Evolutionary conservation across 2,797 vertebrate genomes (phyloP).

Genomic region (Scarus forsteni): DNA sequence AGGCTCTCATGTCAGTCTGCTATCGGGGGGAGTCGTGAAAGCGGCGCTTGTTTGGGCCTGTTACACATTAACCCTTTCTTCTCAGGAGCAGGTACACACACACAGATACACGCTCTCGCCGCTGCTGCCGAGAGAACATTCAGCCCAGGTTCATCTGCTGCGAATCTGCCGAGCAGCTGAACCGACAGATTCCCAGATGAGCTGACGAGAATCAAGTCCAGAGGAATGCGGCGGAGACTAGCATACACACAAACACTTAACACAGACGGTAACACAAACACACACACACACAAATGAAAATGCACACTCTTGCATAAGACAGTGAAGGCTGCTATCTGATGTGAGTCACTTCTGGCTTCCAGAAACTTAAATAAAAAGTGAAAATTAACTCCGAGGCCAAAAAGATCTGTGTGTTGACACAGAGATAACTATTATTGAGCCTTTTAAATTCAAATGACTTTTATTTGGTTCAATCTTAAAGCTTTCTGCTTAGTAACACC

Average conservation of each 20-base stretch:
- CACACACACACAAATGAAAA: background rate
- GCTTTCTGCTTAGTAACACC: too few species aligned
- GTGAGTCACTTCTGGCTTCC: background rate
- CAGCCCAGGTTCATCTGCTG: constrained; percentile 14
- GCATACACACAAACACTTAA: background rate
- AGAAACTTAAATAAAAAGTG: background rate
- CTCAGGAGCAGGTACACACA: constrained; percentile 19
- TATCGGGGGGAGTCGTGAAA: constrained; percentile 67
- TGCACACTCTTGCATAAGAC: background rate
- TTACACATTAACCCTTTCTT: constrained; percentile 77
- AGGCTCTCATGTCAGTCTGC: constrained; percentile 52
- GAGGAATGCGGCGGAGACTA: background rate
- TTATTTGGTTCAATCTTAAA: too few species aligned
- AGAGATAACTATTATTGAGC: background rate
- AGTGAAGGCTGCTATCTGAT: constrained; percentile 9
- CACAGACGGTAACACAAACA: background rate
- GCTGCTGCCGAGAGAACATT: background rate
- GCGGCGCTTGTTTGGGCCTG: constrained; percentile 72
- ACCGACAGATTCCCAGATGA: constrained; percentile 8
- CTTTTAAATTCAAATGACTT: too few species aligned
- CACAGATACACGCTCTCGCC: background rate
- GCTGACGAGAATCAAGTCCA: constrained; percentile 6
- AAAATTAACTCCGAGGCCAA: background rate
- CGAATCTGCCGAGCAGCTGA: constrained; percentile 28
- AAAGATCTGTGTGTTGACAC: background rate